Evolutionary conservation across 2,888 invertebrate genomes (phyloP).

Genomic region (Cactoblastis cactorum): DNA sequence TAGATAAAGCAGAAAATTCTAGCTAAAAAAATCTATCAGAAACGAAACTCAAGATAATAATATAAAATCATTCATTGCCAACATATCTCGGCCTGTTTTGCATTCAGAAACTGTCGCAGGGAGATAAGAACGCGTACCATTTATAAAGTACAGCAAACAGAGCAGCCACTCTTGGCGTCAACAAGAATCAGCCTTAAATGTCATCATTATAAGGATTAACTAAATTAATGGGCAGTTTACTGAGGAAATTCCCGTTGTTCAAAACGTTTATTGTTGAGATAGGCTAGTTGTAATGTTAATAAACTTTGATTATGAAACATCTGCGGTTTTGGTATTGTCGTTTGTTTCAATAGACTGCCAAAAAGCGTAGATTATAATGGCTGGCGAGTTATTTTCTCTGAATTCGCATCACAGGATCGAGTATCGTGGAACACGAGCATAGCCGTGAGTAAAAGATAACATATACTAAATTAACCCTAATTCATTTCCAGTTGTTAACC

Average conservation of each 20-base stretch:
- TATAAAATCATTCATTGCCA: constrained; percentile 7
- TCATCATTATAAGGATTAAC: constrained; percentile 13
- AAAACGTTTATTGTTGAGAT: too few species aligned
- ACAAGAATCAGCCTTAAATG: neutral
- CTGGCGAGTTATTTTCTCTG: too few species aligned
- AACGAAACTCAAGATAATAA: neutral
- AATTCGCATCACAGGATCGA: too few species aligned
- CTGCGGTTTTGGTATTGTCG: too few species aligned
- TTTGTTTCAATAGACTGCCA: too few species aligned
- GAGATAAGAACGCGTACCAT: constrained; percentile 46
- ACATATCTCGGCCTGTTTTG: constrained; percentile 28
- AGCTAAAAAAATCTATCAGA: neutral
- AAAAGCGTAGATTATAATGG: too few species aligned
- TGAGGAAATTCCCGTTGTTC: too few species aligned
- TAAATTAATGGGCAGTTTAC: neutral
- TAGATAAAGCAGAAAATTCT: neutral
- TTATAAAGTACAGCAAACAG: constrained; percentile 49
- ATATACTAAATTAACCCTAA: too few species aligned
- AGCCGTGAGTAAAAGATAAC: too few species aligned
- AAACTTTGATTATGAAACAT: too few species aligned
- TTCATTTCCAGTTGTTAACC: neutral
- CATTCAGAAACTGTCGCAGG: constrained; percentile 34
- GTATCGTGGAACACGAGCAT: too few species aligned
- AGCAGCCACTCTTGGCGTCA: constrained; percentile 38
- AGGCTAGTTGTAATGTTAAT: too few species aligned